Base-by-base conservation (phyloP, 92 coral and sea anemone species). In the Montipora capitata region DNA sequence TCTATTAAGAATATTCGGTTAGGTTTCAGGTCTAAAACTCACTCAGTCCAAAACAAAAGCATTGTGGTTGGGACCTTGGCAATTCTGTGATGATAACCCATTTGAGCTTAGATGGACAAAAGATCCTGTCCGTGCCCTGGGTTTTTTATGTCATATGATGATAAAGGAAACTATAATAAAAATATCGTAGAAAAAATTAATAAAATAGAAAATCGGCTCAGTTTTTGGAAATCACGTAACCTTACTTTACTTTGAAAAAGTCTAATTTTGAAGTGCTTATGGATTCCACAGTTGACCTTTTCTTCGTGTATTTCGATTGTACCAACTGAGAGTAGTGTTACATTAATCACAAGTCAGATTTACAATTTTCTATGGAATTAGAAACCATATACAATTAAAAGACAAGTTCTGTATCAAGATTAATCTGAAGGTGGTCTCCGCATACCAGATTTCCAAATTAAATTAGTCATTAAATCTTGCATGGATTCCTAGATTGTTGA, bases 71-170 rank as follows among this genome's bases (percentile, higher is more conserved):
- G 64, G 64, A 58, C 6, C n/a, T 9, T 58, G 64, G 64, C 64
- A 14, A 45, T 45, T 45, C 17, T 58, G 64, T 63, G 68, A 63
- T n/a, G 3, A 40, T 17, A 63, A 63, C 14, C 39, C 64, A 15
- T 15, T 63, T 4, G 40, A 35, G 17, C 68, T 16, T 15, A 17
- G 20, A 63, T 63, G 68, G 68, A 63, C 68, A 16, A 63, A 63
- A 63, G 68, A 63, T 17, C 68, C 68, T 7, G 68, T 63, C 68
- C 17, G 35, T 15, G 20, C 10, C 20, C 68, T 63, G 35, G 68
- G 35, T 63, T 15, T 63, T 63, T 63, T 16, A 63, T 63, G 14
- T 63, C 68, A 15, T 63, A 63, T 35, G 68, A 63, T 63, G 68
- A 17, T 15, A 63, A 63, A 58, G 64, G 64, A 58, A 58, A 58